Evolutionary conservation across 2,113 vertebrate species (phyloP), one percentile per base, ranked within the genome.

Genomic region (Pycnonotus jocosus): DNA sequence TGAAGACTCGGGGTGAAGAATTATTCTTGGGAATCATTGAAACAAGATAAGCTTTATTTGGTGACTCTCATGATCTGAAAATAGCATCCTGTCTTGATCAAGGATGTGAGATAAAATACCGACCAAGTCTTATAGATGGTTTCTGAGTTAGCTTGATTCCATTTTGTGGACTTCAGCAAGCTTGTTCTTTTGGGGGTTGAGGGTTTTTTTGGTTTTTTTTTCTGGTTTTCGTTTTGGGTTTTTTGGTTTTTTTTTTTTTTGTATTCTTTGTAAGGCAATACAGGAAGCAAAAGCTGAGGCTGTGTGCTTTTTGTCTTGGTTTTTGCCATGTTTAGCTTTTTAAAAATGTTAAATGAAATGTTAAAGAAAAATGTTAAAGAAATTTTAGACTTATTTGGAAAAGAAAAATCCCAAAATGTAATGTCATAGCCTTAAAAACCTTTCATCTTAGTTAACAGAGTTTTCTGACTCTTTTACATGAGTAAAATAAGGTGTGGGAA

Each of bases 181-280:
- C 28, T 72, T 86, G n/a, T 79, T 37, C 48, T 62, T 64, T 64
- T 44, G 5, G 6, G 7, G 11, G 5, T 47, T 74, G 42, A 40
- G 45, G 7, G 1, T 45, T 45, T 21, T 45, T 45, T 7, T 1
- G 0, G 38, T 38, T 38, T 8, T 38, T 38, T 38, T 38, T 38
- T 38, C 11, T 38, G 8, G 38, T 38, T 38, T 38, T 38, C n/a
- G 38, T 38, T 38, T 38, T 38, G 38, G 38, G 38, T 38, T 38
- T 38, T 38, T 38, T n/a, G n/a, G n/a, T 38, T 38, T 11, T 38
- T 38, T 38, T 1, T 1, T 50, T 50, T 50, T 48, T 60, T 12
- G 25, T 58, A 58, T 82, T 93, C 13, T 80, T 68, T 65, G 54
- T 69, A 81, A 80, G 58, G 20, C 21, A 83, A 24, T 77, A 45